Percentiles rank a stretch among this genome's conserved stretches.
Evolutionary conservation across 2,797 vertebrate genomes (phyloP).

Genomic region (Buphagus erythrorhynchus): DNA sequence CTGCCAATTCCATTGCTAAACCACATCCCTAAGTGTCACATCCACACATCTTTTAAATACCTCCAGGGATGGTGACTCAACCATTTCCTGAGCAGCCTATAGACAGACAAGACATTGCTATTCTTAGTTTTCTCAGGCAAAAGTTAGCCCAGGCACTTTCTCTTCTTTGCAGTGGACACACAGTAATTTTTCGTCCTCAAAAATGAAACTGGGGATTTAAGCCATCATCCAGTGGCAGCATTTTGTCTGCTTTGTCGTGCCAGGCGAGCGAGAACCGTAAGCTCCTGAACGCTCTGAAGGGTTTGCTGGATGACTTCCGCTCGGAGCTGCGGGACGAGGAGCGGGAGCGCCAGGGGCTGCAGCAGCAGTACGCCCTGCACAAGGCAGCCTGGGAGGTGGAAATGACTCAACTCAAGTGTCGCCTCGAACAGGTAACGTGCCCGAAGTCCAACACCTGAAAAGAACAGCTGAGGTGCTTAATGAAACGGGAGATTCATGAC

Average conservation of each 20-base stretch:
- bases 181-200: background rate
- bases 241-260: background rate
- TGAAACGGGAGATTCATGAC: background rate
- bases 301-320: constrained; percentile 91
- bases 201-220: background rate
- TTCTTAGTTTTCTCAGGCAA: background rate
- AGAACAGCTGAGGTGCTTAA: background rate
- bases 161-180: background rate
- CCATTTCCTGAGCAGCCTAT: background rate
- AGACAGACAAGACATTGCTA: background rate
- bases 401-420: constrained; percentile 88
- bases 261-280: constrained; percentile 89
- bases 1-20: background rate
- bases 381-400: constrained; percentile 94
- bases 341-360: constrained; percentile 83
- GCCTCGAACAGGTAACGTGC: constrained; percentile 84
- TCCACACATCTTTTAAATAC: background rate
- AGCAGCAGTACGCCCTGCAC: constrained; percentile 90
- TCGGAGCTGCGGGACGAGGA: constrained; percentile 89
- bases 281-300: constrained; percentile 86
- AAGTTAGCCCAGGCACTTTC: background rate
- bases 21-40: background rate
- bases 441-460: rapidly evolving
- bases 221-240: background rate
- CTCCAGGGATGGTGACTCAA: background rate